Evolutionary conservation across 2,797 vertebrate genomes (phyloP), one percentile per base, ranked within the genome.

Genomic region (Octomys mimax): DNA sequence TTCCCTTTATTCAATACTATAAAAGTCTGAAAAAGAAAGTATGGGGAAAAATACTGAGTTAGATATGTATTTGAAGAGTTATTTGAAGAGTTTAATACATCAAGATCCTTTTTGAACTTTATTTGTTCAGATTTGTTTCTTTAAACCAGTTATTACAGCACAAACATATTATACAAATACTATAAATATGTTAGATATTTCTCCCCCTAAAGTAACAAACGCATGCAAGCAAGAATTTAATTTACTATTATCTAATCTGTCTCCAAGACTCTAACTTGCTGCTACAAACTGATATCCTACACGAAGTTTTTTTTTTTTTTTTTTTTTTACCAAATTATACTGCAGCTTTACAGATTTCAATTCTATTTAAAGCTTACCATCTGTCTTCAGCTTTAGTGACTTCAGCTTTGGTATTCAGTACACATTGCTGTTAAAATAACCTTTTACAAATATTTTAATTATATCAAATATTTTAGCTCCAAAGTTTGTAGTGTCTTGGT

Each of bases 1-100:
- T 99, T 99, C 95, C 99, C 99, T 98, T 98, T 99, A 99, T 99
- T 99, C 99, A 99, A 98, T 97, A 99, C 99, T 99, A 99, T 99
- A 98, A 99, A 99, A 94, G 99, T 99, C 99, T 99, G 99, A 94
- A 99, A 99, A 98, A 99, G 94, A 98, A 96, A 98, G 97, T 98
- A 96, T 2, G 64, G 93, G 59, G 95, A 88, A 91, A 42, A 42
- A 96, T 64, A 95, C 6, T 66, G 62, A 52, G 49, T 96, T 96
- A 93, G 82, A 87, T 36, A 59, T 13, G 12, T 14, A 11, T 6
- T 22, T 95, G 49, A 49, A 49, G 49, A 49, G 49, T 49, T 92
- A 93, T 81, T 59, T 92, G 42, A 92, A 89, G 36, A 73, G 14
- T n/a, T 93, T 83, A 91, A 54, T 6, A 93, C 28, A 83, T 93